Percentiles rank a stretch among this genome's conserved stretches.
phyloP scores from a whole-genome alignment of 2,888 invertebrate species.

The Tipula unca region DNA sequence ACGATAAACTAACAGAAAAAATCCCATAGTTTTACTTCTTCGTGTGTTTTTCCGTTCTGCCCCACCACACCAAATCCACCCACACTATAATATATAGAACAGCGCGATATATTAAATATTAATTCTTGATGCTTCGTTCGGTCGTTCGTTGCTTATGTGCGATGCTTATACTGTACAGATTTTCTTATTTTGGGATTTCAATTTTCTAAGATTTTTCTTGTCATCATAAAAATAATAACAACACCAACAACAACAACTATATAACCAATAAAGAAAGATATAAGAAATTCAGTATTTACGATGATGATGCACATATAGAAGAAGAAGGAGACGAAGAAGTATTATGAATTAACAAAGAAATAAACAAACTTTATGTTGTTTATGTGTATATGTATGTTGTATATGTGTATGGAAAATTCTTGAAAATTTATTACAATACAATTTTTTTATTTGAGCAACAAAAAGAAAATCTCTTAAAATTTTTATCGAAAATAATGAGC shows the following conservation, averaged over 20 bases:
- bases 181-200: constrained; percentile 8
- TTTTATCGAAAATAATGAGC: not conserved
- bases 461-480: not conserved
- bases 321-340: not conserved
- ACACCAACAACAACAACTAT: not conserved
- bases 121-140: not conserved
- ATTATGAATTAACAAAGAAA: not conserved
- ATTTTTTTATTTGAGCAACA: not conserved
- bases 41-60: not conserved
- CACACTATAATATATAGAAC: too few relatives aligned
- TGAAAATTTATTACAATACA: not conserved
- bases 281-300: not conserved
- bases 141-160: not conserved
- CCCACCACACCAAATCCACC: not conserved
- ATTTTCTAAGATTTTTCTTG: constrained; percentile 16
- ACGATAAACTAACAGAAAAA: not conserved
- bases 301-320: not conserved
- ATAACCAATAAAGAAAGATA: not conserved
- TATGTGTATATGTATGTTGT: not conserved
- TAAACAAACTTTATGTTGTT: not conserved
- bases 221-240: not conserved
- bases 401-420: not conserved
- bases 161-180: not conserved
- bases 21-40: not conserved
- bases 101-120: not conserved